Evolutionary conservation across 1,140 invertebrate species (phyloP).

Genomic region (Tenebrio molitor): DNA sequence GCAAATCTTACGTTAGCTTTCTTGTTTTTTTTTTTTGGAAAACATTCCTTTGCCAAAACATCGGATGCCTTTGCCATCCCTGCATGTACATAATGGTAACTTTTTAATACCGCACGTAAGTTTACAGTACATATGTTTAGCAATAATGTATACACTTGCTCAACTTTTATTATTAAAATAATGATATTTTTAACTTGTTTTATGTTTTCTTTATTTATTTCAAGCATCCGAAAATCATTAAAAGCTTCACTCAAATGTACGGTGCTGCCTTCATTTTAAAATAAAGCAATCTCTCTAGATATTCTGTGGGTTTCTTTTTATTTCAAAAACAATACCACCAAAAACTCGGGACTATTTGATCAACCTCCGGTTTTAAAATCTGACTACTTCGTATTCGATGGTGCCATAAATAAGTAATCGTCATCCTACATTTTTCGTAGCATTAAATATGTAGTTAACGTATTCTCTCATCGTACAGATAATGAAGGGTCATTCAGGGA

Average conservation of each 20-base stretch:
- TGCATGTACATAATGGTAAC: conserved; percentile 60
- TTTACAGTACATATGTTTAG: conserved; percentile 52
- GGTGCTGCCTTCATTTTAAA: conserved; percentile 62
- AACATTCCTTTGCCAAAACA: conserved; percentile 10
- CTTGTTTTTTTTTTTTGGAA: conserved; percentile 2
- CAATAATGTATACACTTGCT: conserved; percentile 63
- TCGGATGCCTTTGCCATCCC: conserved; percentile 42
- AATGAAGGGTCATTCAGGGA: too few species aligned
- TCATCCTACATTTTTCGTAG: too few species aligned
- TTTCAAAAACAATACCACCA: too few species aligned
- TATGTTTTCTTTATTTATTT: conserved; percentile 59
- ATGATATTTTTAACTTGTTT: conserved; percentile 58
- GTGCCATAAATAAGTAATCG: too few species aligned
- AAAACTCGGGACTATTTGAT: too few species aligned
- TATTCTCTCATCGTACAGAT: too few species aligned
- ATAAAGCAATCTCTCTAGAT: conserved; percentile 43
- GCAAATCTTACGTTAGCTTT: neutral
- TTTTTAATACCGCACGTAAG: conserved; percentile 57
- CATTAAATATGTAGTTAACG: too few species aligned
- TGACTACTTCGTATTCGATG: too few species aligned
- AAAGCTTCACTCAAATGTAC: conserved; percentile 64
- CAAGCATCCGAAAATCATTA: conserved; percentile 57
- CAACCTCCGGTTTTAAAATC: too few species aligned
- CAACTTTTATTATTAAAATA: conserved; percentile 60
- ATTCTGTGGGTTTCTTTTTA: conserved; percentile 3